Base-by-base conservation (phyloP, 2,797 vertebrate species). In the Poecile montanus region DNA sequence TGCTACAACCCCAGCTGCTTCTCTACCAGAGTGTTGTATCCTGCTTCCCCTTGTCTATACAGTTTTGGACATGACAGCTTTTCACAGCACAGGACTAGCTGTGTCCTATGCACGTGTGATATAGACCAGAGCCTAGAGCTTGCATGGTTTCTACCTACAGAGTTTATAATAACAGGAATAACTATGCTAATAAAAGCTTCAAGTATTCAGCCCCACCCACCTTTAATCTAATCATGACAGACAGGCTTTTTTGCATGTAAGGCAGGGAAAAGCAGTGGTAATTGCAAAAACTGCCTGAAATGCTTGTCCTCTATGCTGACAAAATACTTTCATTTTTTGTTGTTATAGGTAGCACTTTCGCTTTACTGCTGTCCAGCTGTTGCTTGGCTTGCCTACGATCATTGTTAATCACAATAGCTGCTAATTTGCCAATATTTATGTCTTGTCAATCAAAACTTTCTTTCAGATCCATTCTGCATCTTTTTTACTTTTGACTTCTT, bases 1-100 rank as follows among this genome's bases (percentile, higher is more conserved):
- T 5, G 0, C 77, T 18, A 14, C 15, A 27, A 62, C 60, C 11
- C 23, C 40, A 62, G 44, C 11, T 2, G 2, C 47, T 4, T 2
- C 70, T 84, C 61, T 47, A 44, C 48, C 61, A 34, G 16, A 16
- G 32, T 22, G 20, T 1, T 54, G 26, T n/a, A 18, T 42, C 54
- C 60, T 44, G 38, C 32, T 67, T 81, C 34, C 23, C 27, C 26
- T 65, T 32, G 27, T 16, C 60, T 11, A 3, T 20, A 29, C 26
- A 42, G 3, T 36, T 85, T 63, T 10, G 26, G 45, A n/a, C 7
- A 2, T 19, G 8, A 47, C 2, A 62, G n/a, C 11, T 63, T 80
- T 88, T 38, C 48, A 66, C 30, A 91, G 84, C 57, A 51, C 17
- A 44, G 36, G 25, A 53, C 42, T 36, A 34, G 25, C 44, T 67